Evolutionary conservation across 1,140 invertebrate genomes (phyloP), one percentile per base, ranked within the genome.

Genomic region (Apis dorsata): DNA sequence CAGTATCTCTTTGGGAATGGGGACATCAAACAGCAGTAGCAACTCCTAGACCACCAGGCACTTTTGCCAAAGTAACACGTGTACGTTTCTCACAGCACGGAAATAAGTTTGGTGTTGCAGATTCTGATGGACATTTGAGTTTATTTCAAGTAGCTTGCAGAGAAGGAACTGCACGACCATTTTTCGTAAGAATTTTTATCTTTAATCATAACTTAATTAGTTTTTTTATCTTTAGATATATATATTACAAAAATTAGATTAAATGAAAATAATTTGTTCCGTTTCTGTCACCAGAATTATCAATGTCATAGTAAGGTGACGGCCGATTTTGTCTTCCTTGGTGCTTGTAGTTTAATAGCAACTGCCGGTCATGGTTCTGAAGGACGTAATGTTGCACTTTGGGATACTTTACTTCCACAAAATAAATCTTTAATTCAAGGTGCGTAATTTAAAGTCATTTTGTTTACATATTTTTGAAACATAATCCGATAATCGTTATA

Each of bases 1-100:
- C 98, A 4, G 99, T 99, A 10, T 96, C 98, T 85, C 95, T 99
- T 81, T 99, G 99, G 98, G 99, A 99, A 94, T 99, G 99, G 98
- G 98, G 97, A 34, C 98, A 99, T 93, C 95, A 96, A 59, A 97
- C 98, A 81, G 96, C 97, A 19, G 97, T 99, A 13, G 97, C 98
- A 88, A 97, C 97, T 62, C 97, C 98, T 10, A 95, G 99, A 76
- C 96, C 98, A 49, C 95, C 98, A 1, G 98, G 98, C 44, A 97
- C 97, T 11, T 98, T 97, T 93, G 99, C 99, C 62, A 99, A 99
- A 95, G 99, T 99, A 17, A 99, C 98, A 0, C 96, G 98, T 84
- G 97, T 99, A 49, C 95, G 97, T 70, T 99, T 99, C 93, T 98
- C 98, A 70, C 96, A 98, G 91, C 98, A 99, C 92, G 99, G 99